Base-by-base conservation (phyloP, 2,888 invertebrate species). In the Hyles lineata region DNA sequence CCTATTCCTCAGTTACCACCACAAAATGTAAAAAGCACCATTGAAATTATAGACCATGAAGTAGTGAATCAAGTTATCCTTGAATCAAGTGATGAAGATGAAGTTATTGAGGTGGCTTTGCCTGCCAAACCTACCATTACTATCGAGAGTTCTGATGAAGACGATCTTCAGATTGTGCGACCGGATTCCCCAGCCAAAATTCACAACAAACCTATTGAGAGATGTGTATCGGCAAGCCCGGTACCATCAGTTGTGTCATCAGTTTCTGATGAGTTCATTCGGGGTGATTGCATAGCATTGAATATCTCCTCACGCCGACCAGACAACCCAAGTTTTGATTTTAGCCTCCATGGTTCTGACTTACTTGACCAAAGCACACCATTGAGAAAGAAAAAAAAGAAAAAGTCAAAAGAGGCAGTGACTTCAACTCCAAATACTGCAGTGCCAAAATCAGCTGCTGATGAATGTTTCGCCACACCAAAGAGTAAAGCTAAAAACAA, bases 111-210 rank as follows among this genome's bases (percentile, higher is more conserved):
- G 82, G 89, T 95, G 43, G 90, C 86, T n/a, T 76, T 95, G 63
- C 93, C 93, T 73, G 92, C 93, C 3, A 92, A 92, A 80, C 94
- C 93, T 0, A 93, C 93, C 15, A 94, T 95, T 70, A 94, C 92
- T 21, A 92, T 95, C 76, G 94, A 94, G 76, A 95, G 94, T 81
- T 95, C 95, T 19, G 95, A 95, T 82, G 95, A 95, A 79, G 94
- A 94, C 76, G 92, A 93, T 76, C 76, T 87, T 11, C 77, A 82
- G 21, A 78, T 87, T 72, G 75, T 88, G 19, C 86, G 87, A 75
- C 78, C 81, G 1, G 76, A 79, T 52, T 76, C 79, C 58, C 78
- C 81, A 52, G 59, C 76, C 1, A 85, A 84, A 76, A 74, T 75
- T 17, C 80, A 79, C 74, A 63, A 70, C 29, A 80, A 70, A 70